Conservation (phyloP, 2,797 vertebrate species). For the Fratercula arctica region DNA sequence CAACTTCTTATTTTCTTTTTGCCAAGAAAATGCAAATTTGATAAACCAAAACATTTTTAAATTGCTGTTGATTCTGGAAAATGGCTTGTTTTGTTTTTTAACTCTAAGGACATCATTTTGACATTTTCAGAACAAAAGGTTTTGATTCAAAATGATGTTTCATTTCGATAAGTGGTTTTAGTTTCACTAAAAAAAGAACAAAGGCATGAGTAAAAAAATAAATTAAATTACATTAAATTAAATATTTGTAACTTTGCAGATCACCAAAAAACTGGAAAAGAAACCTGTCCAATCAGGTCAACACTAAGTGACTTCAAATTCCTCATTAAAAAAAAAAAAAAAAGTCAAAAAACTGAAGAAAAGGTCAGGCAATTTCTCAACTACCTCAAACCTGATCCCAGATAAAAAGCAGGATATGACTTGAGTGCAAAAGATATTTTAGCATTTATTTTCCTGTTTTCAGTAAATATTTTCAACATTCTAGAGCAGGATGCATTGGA, state of each 20-base stretch:
- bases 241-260: neutral
- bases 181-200: neutral
- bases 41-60: neutral
- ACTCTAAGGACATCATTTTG: neutral
- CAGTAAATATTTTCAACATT: neutral
- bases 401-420: neutral
- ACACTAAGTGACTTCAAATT: neutral
- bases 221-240: neutral
- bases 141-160: neutral
- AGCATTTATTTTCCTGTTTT: neutral
- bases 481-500: neutral
- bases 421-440: neutral
- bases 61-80: neutral
- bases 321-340: no score
- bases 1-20: neutral
- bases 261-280: neutral
- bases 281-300: neutral
- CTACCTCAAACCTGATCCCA: neutral
- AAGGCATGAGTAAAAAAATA: neutral
- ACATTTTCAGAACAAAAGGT: neutral
- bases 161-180: neutral
- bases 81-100: neutral
- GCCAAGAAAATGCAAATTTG: neutral
- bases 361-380: neutral
- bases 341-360: neutral